These are phyloP conservation scores for Porites lutea DNA, from an alignment of 64 coral and sea anemone genomes.

Conservation along the genomic window DNA sequence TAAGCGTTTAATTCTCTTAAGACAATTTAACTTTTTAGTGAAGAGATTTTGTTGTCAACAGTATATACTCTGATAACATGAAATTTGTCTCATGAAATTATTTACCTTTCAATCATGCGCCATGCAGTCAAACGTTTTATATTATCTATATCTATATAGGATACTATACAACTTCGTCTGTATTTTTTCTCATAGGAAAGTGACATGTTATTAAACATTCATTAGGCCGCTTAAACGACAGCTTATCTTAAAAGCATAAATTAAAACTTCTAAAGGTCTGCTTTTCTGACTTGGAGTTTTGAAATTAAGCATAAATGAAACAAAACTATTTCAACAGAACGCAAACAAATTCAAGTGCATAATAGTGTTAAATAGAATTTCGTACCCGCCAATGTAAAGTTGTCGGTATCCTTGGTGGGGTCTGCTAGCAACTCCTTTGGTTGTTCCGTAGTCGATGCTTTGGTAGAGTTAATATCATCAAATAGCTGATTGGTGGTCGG, in stretches of 20 bases:
- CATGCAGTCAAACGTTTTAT: no score
- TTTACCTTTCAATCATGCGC: no score
- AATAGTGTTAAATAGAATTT: not conserved
- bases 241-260: not conserved
- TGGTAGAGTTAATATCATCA: constrained; percentile 1
- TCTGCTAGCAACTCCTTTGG: not conserved
- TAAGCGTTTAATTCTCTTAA: not conserved
- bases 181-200: constrained; percentile 15
- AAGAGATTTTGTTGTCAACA: no score
- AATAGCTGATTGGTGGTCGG: not conserved
- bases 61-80: no score
- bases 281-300: not conserved
- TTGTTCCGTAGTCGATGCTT: not conserved
- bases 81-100: no score
- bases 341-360: not conserved
- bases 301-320: no score
- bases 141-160: no score
- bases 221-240: not conserved
- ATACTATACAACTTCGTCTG: not conserved
- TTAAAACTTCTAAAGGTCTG: not conserved
- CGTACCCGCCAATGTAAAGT: constrained; percentile 36
- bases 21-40: not conserved
- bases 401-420: not conserved
- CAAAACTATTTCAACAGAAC: no score
- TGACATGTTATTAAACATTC: constrained; percentile 50